A percentile compares a stretch with the other conserved stretches of the same genome.
Conservation (phyloP, 2,797 vertebrate genomes). For the Lophius americanus region DNA sequence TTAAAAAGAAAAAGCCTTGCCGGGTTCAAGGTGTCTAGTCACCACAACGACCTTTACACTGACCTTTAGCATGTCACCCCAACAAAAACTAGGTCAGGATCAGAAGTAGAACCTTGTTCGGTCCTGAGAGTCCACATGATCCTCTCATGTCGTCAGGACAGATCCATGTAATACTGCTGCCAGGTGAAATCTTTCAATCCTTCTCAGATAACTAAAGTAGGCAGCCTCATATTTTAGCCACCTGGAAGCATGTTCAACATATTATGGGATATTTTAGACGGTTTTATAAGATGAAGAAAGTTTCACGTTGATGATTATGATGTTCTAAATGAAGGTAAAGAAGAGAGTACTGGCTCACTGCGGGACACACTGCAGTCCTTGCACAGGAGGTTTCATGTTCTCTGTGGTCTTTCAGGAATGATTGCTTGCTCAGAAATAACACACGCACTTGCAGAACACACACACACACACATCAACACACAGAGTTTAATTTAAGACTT, state of each 20-base stretch:
- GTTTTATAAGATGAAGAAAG: neutral
- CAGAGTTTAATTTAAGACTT: slow-evolving; percentile 47
- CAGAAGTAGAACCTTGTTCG: slow-evolving; percentile 14
- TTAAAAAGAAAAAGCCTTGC: slow-evolving; percentile 37
- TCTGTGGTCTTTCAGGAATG: slow-evolving; percentile 54
- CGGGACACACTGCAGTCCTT: slow-evolving; percentile 28
- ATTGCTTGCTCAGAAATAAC: slow-evolving; percentile 64
- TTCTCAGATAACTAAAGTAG: neutral
- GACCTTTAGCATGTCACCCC: slow-evolving; percentile 25
- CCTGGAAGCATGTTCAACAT: neutral
- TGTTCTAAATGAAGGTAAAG: neutral
- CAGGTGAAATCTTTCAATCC: neutral
- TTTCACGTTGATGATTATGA: too few species aligned
- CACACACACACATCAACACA: slow-evolving; percentile 19
- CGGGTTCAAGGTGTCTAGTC: slow-evolving; percentile 36
- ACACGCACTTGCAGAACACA: slow-evolving; percentile 28
- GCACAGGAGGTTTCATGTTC: slow-evolving; percentile 56
- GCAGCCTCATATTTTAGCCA: neutral
- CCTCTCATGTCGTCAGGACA: neutral
- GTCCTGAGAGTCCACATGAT: neutral
- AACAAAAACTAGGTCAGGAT: slow-evolving; percentile 3
- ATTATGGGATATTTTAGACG: neutral
- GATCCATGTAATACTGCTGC: neutral
- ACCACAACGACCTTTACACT: slow-evolving; percentile 53
- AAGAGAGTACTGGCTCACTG: neutral